These are phyloP conservation scores for Opisthocomus hoazin DNA, from an alignment of 2,113 vertebrate species.

Conservation along the genomic window DNA sequence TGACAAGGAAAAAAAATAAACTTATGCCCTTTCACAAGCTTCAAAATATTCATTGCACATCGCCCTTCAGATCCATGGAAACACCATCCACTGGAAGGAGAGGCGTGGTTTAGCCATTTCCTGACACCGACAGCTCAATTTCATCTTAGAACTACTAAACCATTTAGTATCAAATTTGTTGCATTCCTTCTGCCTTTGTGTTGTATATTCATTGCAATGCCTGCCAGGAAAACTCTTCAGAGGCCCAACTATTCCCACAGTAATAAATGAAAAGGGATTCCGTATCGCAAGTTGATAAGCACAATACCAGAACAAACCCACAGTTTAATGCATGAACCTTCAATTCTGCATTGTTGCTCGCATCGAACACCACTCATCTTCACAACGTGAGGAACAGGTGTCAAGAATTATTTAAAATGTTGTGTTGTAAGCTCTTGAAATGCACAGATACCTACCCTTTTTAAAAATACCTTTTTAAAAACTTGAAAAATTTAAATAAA, in stretches of 20 bases:
- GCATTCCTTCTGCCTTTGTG: background rate
- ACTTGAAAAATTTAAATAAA: background rate
- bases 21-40: rapidly evolving
- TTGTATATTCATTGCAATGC: background rate
- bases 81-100: background rate
- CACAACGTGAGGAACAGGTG: background rate
- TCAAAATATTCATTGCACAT: background rate
- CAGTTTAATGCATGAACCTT: background rate
- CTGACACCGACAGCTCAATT: background rate
- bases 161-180: background rate
- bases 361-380: background rate
- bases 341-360: background rate
- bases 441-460: background rate
- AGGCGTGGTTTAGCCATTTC: background rate
- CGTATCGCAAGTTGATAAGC: background rate
- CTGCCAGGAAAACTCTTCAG: background rate
- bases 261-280: background rate
- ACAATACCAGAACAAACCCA: background rate
- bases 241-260: background rate
- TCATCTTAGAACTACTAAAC: background rate
- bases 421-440: background rate
- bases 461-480: background rate
- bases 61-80: background rate
- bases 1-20: background rate
- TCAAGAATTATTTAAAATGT: background rate